Base-by-base conservation (phyloP, 2,113 vertebrate genomes). In the Hassar affinis region DNA sequence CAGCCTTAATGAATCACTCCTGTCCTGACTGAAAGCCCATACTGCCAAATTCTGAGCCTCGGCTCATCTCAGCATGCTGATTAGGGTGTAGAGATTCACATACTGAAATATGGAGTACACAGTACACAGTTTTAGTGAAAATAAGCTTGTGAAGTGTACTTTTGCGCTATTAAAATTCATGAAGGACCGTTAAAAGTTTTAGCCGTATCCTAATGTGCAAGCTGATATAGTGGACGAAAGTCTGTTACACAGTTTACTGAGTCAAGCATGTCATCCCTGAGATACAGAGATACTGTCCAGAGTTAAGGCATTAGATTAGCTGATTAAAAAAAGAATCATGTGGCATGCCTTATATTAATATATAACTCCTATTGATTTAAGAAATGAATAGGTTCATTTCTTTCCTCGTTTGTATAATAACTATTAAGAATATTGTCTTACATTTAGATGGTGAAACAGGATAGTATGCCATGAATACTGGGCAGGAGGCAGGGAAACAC, bases 1-100 rank as follows among this genome's bases (percentile, higher is more conserved):
- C 52, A 79, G 76, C 76, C 42, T 79, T 84, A 84, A 80, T 80
- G 54, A 84, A 74, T 79, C 68, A 18, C 56, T 80, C 20, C 68
- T 84, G 66, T 80, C 68, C 45, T 74, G 56, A 72, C 20, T 38
- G 54, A 74, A 79, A 84, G 62, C 77, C 51, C 76, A 71, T 52
- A 79, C 64, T 64, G 51, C n/a, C 82, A 84, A 84, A 59, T 69
- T 22, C 25, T 33, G 42, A 68, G n/a, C 27, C 54, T 74, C 27
- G 18, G 56, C 35, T 52, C 35, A 78, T n/a, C 75, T 56, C 61
- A 38, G 35, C n/a, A 45, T 84, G 38, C 7, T 83, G 45, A 38
- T 54, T 69, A 84, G 14, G 15, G 14, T 56, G 7, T 3, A 62
- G 17, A 77, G 47, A 66, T 83, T 42, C 25, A 38, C 15, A 42